These are phyloP conservation scores for Limenitis camilla DNA, from an alignment of 2,888 invertebrate species.

Conservation along the genomic window DNA sequence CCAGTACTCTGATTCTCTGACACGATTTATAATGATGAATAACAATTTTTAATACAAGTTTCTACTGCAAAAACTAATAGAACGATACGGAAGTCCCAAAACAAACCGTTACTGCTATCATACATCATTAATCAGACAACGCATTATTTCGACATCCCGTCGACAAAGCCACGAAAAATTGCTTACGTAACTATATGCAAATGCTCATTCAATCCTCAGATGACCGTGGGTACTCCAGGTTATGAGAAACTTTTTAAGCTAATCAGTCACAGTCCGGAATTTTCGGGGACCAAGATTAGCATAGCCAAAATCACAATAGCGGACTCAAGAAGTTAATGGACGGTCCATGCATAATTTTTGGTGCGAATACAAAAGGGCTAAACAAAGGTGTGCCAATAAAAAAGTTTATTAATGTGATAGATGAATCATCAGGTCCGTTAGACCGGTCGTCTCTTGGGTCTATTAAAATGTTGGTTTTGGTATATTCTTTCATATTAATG, in stretches of 20 bases:
- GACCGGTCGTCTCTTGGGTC: conserved; percentile 48
- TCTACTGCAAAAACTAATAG: not conserved
- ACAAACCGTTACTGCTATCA: not conserved
- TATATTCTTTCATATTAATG: conserved; percentile 28
- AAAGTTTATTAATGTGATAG: conserved; percentile 63
- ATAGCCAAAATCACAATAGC: conserved; percentile 65
- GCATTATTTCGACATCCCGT: conserved; percentile 13
- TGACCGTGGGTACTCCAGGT: conserved; percentile 39
- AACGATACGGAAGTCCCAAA: not conserved
- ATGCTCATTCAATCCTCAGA: conserved; percentile 46
- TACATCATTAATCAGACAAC: conserved; percentile 20
- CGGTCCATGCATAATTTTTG: conserved; percentile 57
- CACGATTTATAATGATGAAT: no score
- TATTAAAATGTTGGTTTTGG: conserved; percentile 37
- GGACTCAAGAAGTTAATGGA: conserved; percentile 60
- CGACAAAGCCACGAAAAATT: conserved; percentile 24
- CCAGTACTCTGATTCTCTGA: no score
- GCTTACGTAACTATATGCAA: conserved; percentile 33
- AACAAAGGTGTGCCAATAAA: conserved; percentile 58
- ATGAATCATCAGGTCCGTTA: conserved; percentile 62
- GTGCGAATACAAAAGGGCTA: conserved; percentile 55
- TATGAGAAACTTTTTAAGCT: conserved; percentile 48
- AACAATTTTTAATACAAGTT: not conserved
- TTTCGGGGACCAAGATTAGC: conserved; percentile 51
- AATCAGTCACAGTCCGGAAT: conserved; percentile 64